These are phyloP conservation scores for Oriolus oriolus DNA, from an alignment of 2,113 vertebrate genomes.

Conservation along the genomic window DNA sequence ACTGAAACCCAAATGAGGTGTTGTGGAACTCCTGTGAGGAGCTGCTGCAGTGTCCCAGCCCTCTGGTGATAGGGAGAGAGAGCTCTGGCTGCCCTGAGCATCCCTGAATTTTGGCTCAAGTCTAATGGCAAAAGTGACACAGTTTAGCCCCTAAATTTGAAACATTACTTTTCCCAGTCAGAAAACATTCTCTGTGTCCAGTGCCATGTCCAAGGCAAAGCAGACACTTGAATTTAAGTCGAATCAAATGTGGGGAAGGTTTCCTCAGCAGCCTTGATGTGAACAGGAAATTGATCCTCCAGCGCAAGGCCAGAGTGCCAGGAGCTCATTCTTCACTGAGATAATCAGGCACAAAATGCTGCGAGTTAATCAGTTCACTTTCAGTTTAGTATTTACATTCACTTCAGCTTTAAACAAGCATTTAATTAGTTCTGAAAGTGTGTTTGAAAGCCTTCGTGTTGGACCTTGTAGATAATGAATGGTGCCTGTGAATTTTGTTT, in stretches of 20 bases:
- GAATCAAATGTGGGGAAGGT: neutral
- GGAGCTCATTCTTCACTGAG: neutral
- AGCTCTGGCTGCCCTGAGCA: neutral
- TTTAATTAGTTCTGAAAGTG: slow-evolving; percentile 21
- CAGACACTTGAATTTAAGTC: neutral
- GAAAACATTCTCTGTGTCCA: neutral
- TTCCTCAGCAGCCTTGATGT: slow-evolving; percentile 10
- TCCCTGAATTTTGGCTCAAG: neutral
- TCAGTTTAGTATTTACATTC: neutral
- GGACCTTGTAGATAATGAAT: neutral
- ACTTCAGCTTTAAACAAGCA: neutral
- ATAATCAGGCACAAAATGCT: neutral
- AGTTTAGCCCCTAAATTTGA: neutral
- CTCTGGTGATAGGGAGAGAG: neutral
- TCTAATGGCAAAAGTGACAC: neutral
- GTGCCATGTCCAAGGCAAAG: neutral
- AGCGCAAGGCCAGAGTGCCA: neutral
- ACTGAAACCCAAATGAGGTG: rapidly evolving
- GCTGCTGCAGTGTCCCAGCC: neutral
- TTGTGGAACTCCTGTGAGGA: neutral
- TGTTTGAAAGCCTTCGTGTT: neutral
- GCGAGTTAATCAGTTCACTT: neutral
- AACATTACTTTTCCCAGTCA: neutral
- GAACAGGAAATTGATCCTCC: slow-evolving; percentile 58
- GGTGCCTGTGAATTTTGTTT: neutral